Evolutionary conservation across 2,888 invertebrate genomes (phyloP).

Genomic region (Strigamia transsilvanica): DNA sequence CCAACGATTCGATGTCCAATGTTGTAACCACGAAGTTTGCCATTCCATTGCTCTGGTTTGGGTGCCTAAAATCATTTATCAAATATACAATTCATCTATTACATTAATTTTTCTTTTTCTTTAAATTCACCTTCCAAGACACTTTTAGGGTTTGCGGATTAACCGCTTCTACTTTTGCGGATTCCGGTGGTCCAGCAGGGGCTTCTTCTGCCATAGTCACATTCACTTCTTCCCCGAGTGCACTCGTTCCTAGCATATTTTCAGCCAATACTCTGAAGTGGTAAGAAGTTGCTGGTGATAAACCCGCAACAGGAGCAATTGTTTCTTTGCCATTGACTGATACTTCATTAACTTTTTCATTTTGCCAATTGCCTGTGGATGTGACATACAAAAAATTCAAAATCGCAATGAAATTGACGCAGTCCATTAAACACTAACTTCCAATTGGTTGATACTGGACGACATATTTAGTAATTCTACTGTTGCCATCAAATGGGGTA

Average conservation of each 20-base stretch:
- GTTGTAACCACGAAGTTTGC: slow-evolving; percentile 83
- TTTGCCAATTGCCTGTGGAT: slow-evolving; percentile 45
- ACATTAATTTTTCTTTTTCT: background rate
- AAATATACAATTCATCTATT: background rate
- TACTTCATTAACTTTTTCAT: slow-evolving; percentile 51
- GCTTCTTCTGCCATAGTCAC: slow-evolving; percentile 93
- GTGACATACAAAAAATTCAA: background rate
- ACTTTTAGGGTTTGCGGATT: slow-evolving; percentile 63
- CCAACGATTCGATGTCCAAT: slow-evolving; percentile 60
- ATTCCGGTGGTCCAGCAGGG: slow-evolving; percentile 60
- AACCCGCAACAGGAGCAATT: slow-evolving; percentile 66
- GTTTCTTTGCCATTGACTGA: slow-evolving; percentile 52
- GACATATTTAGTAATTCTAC: slow-evolving; percentile 85
- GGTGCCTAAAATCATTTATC: slow-evolving; percentile 70
- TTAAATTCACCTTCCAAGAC: slow-evolving; percentile 62
- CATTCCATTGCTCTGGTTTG: slow-evolving; percentile 88
- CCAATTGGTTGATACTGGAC: slow-evolving; percentile 72
- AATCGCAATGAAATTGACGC: background rate
- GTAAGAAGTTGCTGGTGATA: slow-evolving; percentile 90
- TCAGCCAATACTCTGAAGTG: slow-evolving; percentile 91
- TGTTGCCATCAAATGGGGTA: slow-evolving; percentile 90
- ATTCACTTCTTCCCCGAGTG: slow-evolving; percentile 89
- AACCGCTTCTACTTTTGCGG: slow-evolving; percentile 62
- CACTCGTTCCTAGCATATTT: slow-evolving; percentile 90
- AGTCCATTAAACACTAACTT: slow-evolving; percentile 2